phyloP scores from a whole-genome alignment of 2,113 vertebrate genomes.

The Paramisgurnus dabryanus region DNA sequence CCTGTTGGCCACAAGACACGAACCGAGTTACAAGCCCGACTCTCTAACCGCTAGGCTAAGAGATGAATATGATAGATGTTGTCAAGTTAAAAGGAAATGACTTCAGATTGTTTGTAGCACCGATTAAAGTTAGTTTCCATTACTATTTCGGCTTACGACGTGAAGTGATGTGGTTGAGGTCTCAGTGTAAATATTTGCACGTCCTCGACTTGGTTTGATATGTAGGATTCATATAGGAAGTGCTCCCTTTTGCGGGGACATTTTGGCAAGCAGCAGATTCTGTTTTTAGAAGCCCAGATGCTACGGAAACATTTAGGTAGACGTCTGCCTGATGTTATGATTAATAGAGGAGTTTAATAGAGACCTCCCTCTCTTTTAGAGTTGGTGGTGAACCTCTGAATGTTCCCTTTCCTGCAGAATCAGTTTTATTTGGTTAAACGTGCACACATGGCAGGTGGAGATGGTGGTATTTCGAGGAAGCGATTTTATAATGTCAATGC shows the following conservation, averaged over 20 bases:
- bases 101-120: neutral
- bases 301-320: conserved; percentile 32
- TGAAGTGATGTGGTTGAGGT: conserved; percentile 26
- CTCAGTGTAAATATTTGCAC: conserved; percentile 30
- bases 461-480: conserved; percentile 22
- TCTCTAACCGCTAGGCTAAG: too few species aligned
- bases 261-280: conserved; percentile 11
- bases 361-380: conserved; percentile 6
- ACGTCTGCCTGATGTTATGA: conserved; percentile 2
- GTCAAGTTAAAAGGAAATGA: neutral
- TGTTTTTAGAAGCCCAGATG: neutral
- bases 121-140: neutral
- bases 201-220: conserved; percentile 9
- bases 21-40: too few species aligned
- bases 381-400: conserved; percentile 51
- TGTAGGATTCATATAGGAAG: conserved; percentile 22
- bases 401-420: conserved; percentile 22
- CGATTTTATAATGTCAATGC: conserved; percentile 8
- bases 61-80: neutral
- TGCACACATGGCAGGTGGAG: conserved; percentile 32
- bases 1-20: too few species aligned
- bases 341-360: conserved; percentile 41
- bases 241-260: neutral
- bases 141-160: neutral
- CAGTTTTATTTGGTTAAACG: neutral